Evolutionary conservation across 2,113 vertebrate species (phyloP).

Genomic region (Emydura subglobosa): DNA sequence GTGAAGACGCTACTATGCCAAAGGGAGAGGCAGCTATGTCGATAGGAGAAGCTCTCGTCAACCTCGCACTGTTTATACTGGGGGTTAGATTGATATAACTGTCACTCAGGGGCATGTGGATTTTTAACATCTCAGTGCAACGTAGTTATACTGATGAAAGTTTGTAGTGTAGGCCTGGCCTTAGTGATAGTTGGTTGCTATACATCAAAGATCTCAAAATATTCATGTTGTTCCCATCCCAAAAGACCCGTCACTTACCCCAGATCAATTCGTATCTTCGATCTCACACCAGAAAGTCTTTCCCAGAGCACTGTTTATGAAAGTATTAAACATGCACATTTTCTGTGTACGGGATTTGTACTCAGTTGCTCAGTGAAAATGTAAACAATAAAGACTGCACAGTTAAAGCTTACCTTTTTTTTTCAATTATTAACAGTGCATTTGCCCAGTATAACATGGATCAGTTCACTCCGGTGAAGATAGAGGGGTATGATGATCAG

Average conservation of each 20-base stretch:
- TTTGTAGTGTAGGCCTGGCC: background rate
- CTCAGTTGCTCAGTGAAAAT: background rate
- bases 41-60: background rate
- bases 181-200: background rate
- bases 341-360: background rate
- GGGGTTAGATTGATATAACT: background rate
- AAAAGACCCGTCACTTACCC: background rate
- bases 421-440: slow-evolving; percentile 81
- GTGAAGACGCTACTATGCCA: background rate
- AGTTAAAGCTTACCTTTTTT: background rate
- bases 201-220: background rate
- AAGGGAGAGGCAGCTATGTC: background rate
- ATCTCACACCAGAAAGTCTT: background rate
- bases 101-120: background rate
- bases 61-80: background rate
- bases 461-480: slow-evolving; percentile 93
- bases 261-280: background rate
- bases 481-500: slow-evolving; percentile 92
- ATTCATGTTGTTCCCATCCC: background rate
- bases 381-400: background rate
- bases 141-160: background rate
- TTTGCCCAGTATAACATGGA: slow-evolving; percentile 99
- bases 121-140: background rate
- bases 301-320: background rate
- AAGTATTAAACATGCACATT: background rate